A percentile compares a stretch with the other conserved stretches of the same genome.
These are phyloP conservation scores for Microcaecilia unicolor DNA, from an alignment of 2,797 vertebrate species.

Conservation along the genomic window DNA sequence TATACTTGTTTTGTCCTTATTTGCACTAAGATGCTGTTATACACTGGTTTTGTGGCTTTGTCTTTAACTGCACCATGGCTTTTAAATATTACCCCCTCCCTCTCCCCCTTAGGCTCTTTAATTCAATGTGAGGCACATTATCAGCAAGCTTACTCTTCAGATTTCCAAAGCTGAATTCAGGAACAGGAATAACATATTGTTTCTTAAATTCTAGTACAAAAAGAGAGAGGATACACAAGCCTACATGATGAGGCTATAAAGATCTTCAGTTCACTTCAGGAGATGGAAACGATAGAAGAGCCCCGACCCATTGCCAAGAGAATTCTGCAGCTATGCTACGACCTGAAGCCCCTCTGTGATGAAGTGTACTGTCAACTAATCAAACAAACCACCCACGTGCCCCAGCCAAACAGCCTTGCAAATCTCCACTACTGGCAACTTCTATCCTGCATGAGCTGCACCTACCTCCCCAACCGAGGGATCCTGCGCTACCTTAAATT, in stretches of 20 bases:
- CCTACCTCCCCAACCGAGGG: constrained; percentile 78
- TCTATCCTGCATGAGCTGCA: constrained; percentile 86
- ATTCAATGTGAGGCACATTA: no score
- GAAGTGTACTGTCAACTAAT: constrained; percentile 91
- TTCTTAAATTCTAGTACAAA: constrained; percentile 62
- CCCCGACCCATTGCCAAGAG: constrained; percentile 86
- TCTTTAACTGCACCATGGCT: no score
- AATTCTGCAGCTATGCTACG: constrained; percentile 87
- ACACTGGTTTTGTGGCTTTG: no score
- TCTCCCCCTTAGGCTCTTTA: no score
- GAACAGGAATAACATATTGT: no score
- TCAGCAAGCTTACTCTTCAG: no score
- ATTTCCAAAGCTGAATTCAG: no score
- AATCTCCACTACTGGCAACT: constrained; percentile 86
- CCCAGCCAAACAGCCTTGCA: constrained; percentile 70
- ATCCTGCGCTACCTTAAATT: constrained; percentile 86
- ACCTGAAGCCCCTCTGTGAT: constrained; percentile 73
- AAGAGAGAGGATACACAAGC: constrained; percentile 85
- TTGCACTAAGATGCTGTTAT: no score
- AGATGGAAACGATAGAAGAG: constrained; percentile 81
- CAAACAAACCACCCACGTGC: constrained; percentile 86
- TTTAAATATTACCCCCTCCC: no score
- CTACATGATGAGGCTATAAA: constrained; percentile 89
- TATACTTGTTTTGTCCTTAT: no score
- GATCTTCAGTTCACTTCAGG: constrained; percentile 89